Evolutionary conservation across 2,888 invertebrate genomes (phyloP), one percentile per base, ranked within the genome.

Genomic region (Lycocerus yunnanus): DNA sequence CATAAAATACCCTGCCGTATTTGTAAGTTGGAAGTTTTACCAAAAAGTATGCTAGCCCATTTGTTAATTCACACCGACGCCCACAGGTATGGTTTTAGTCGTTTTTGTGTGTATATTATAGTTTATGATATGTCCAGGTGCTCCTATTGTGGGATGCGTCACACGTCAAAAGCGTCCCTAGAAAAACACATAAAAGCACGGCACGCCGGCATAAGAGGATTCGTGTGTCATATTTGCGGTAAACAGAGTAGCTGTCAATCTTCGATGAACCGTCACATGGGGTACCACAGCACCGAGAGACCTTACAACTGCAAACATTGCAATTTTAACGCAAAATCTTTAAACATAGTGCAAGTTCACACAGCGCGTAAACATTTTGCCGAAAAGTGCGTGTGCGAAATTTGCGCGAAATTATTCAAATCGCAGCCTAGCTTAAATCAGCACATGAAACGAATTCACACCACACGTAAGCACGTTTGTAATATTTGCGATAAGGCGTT

Each of bases 31-130:
- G 58, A 78, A 68, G 75, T 83, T 20, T 76, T 80, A 66, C 81
- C 79, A n/a, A 80, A 80, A 68, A 83, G 82, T 66, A 78, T 83
- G 76, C 68, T 74, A 21, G 78, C 81, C 11, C 83, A 83, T 77
- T 66, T 82, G 60, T 72, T 79, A 61, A 80, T 79, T 67, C 83
- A 83, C 66, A 81, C 82, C 5, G 82, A 83, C 75, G 78, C 77
- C 61, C 78, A 80, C 66, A 82, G 81, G 82, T 82, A 80, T 78
- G 80, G 74, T 67, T n/a, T 18, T 15, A 24, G 20, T 15, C 14
- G 13, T 60, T 18, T 18, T 20, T n/a, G 11, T 20, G n/a, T 1
- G 2, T 10, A 63, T 20, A 16, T 63, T 18, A 63, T 8, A 43
- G 8, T 43, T 43, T 43, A n/a, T 43, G n/a, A 43, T n/a, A n/a